These are phyloP conservation scores for Pipa parva DNA, from an alignment of 2,113 vertebrate genomes.

Conservation along the genomic window DNA sequence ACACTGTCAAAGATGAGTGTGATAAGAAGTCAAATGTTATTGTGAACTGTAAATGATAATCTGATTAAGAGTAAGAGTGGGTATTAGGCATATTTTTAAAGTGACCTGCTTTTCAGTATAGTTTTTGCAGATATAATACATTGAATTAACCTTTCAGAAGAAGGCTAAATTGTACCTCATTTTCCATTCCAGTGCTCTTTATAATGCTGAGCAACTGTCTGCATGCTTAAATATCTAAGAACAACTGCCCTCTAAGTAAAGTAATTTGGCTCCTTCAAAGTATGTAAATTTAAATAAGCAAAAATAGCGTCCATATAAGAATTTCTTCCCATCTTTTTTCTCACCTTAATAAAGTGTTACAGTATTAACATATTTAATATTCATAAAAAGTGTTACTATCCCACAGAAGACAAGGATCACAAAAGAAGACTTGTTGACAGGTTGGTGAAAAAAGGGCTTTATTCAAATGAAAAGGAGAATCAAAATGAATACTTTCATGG, in stretches of 20 bases:
- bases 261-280: constrained; percentile 12
- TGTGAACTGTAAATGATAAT: constrained; percentile 39
- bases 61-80: constrained; percentile 39
- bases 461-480: constrained; percentile 27
- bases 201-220: constrained; percentile 10
- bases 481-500: constrained; percentile 16
- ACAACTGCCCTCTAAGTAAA: constrained; percentile 25
- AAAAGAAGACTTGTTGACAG: constrained; percentile 34
- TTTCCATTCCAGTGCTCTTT: constrained; percentile 31
- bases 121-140: constrained; percentile 32
- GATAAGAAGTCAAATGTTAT: constrained; percentile 41
- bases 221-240: constrained; percentile 25
- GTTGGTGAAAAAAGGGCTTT: constrained; percentile 22
- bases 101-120: constrained; percentile 33
- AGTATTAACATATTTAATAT: constrained; percentile 29
- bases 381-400: constrained; percentile 33
- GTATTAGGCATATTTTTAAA: constrained; percentile 30
- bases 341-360: constrained; percentile 32
- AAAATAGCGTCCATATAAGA: constrained; percentile 3
- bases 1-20: constrained; percentile 7
- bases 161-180: constrained; percentile 33
- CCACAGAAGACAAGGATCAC: constrained; percentile 14
- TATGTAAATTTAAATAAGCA: constrained; percentile 15
- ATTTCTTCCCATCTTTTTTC: constrained; percentile 17
- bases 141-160: constrained; percentile 36